Evolutionary conservation across 2,888 invertebrate genomes (phyloP).

Genomic region (Stratiomys singularior): DNA sequence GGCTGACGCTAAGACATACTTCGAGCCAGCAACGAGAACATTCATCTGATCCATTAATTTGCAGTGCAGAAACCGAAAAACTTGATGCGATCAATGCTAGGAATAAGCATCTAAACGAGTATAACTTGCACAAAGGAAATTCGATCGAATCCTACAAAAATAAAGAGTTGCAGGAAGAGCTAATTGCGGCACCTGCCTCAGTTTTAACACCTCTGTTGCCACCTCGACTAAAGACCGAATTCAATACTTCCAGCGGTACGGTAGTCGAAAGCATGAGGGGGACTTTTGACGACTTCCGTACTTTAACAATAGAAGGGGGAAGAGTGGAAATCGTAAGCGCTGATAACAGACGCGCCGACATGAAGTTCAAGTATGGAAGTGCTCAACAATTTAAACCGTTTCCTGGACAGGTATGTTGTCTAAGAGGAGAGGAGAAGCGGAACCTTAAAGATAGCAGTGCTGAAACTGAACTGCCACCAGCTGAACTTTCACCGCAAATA

Average conservation of each 20-base stretch:
- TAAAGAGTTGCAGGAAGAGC: neutral
- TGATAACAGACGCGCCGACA: neutral
- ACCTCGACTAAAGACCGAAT: neutral
- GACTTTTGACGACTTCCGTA: too few species aligned
- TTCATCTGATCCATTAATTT: too few species aligned
- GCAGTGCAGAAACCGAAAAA: too few species aligned
- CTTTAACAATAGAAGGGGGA: neutral
- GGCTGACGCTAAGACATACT: neutral
- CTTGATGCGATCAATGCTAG: neutral
- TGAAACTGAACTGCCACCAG: neutral
- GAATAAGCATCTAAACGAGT: neutral
- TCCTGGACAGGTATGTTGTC: slow-evolving; percentile 26
- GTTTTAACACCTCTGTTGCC: neutral
- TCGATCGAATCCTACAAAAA: neutral
- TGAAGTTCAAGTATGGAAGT: neutral
- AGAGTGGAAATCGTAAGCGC: neutral
- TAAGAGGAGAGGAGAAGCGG: neutral
- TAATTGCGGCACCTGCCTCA: neutral
- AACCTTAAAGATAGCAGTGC: neutral
- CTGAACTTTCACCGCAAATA: neutral
- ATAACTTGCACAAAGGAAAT: neutral
- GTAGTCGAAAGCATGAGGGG: neutral
- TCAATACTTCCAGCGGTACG: neutral
- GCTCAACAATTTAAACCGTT: slow-evolving; percentile 4
- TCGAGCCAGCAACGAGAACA: neutral